A percentile compares a stretch with the other conserved stretches of the same genome.
These are phyloP conservation scores for Mustelus asterias DNA, from an alignment of 2,113 vertebrate genomes.

Conservation along the genomic window DNA sequence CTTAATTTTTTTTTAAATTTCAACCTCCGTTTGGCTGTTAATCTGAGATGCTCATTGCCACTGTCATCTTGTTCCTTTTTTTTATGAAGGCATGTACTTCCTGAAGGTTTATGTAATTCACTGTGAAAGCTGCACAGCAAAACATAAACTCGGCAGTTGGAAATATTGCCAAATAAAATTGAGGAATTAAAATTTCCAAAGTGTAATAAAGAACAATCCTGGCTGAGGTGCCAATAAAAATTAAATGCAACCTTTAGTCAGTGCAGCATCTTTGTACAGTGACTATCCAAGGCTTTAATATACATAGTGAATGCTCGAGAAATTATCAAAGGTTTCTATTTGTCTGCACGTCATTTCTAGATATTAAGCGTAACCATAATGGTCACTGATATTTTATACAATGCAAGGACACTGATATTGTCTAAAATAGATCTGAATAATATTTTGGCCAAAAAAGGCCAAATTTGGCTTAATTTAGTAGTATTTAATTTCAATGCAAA, in stretches of 20 bases:
- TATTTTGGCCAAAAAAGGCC: neutral
- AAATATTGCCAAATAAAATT: constrained; percentile 1
- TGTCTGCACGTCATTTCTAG: too few relatives aligned
- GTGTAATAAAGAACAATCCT: neutral
- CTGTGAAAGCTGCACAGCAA: neutral
- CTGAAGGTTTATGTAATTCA: neutral
- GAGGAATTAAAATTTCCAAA: neutral
- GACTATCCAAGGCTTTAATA: neutral
- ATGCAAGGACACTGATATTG: neutral
- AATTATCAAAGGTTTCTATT: neutral
- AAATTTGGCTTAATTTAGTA: neutral
- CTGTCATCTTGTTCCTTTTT: neutral
- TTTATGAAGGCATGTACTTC: neutral
- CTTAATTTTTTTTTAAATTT: neutral
- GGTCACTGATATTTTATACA: neutral
- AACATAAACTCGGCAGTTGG: neutral
- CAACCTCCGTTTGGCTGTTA: neutral
- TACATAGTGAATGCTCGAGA: neutral
- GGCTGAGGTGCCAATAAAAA: neutral
- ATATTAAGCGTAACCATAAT: neutral
- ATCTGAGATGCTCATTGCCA: neutral
- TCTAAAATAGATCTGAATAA: neutral
- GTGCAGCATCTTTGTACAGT: neutral
- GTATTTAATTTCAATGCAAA: neutral
- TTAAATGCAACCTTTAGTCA: neutral